These are phyloP conservation scores for Glaucidium brasilianum DNA, from an alignment of 2,113 vertebrate species.

Conservation along the genomic window DNA sequence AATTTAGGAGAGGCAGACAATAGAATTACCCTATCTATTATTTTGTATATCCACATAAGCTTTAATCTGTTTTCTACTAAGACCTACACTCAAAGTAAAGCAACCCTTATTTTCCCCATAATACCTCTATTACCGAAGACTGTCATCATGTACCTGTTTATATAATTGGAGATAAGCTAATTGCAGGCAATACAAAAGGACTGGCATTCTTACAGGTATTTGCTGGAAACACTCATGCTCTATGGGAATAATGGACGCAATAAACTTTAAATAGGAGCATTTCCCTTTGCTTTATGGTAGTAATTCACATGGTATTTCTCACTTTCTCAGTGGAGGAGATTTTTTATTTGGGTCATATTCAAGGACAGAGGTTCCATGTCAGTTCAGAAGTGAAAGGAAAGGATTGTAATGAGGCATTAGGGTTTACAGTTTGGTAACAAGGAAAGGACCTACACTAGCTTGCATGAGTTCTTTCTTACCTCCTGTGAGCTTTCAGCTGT, in stretches of 20 bases:
- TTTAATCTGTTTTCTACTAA: conserved; percentile 69
- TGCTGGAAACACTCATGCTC: background rate
- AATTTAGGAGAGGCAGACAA: conserved; percentile 73
- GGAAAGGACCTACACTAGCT: background rate
- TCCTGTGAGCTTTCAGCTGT: background rate
- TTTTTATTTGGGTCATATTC: background rate
- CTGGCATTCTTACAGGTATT: conserved; percentile 48
- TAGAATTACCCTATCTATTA: conserved; percentile 65
- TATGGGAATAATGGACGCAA: conserved; percentile 1
- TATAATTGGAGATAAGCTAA: conserved; percentile 71
- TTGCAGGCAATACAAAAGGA: conserved; percentile 64
- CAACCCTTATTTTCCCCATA: conserved; percentile 67
- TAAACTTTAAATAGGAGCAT: conserved; percentile 9
- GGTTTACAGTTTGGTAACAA: background rate
- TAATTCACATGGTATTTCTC: background rate
- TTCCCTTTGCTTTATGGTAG: background rate
- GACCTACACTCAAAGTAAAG: conserved; percentile 64
- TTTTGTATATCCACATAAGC: conserved; percentile 64
- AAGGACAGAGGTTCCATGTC: background rate
- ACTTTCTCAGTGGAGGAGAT: background rate
- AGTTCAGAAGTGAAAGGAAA: background rate
- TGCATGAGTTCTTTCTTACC: background rate
- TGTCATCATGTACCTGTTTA: conserved; percentile 59
- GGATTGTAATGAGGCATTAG: background rate
- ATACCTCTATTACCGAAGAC: conserved; percentile 32